Base-by-base conservation (phyloP, 2,888 invertebrate genomes). In the Ochropleura leucogaster region DNA sequence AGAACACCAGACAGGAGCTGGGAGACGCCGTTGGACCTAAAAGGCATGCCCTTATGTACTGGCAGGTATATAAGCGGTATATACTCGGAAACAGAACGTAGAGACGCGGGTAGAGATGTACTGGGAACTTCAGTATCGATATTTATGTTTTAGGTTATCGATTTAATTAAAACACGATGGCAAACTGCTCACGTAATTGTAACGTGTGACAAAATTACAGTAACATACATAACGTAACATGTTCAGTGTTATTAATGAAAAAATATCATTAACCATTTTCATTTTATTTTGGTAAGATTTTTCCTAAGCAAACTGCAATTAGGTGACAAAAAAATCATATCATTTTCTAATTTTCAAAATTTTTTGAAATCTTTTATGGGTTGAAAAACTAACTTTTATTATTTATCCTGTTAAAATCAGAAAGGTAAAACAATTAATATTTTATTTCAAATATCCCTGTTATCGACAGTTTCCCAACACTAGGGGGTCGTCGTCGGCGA, bases 11-110 rank as follows among this genome's bases (percentile, higher is more conserved):
- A 84, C 84, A 82, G 80, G 80, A 86, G 84, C 87, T 89, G 90
- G 86, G 77, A 86, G 87, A 85, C 87, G 85, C 73, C 91, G 91
- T 90, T 90, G 89, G 91, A 90, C 92, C 94, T 93, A 92, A 94
- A 94, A 93, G 94, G 93, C 93, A 87, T 86, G 88, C 90, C 90
- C 90, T 90, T 93, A 95, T 95, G 85, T 95, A 95, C 94, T 85
- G 80, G 68, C 82, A 70, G 73, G 90, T 91, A 94, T 87, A 94
- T 94, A 93, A 88, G 83, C 85, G 75, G 85, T 90, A 92, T 92
- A 87, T 93, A 92, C 90, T 85, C 83, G 88, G 64, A 46, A 72
- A 89, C 90, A 89, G 91, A 93, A 91, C 90, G 87, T 85, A 91
- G 91, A 92, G 88, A 90, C 90, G 89, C 86, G 88, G 82, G 4